Evolutionary conservation across 2,888 invertebrate genomes (phyloP).

Genomic region (Synergus laeviventris): DNA sequence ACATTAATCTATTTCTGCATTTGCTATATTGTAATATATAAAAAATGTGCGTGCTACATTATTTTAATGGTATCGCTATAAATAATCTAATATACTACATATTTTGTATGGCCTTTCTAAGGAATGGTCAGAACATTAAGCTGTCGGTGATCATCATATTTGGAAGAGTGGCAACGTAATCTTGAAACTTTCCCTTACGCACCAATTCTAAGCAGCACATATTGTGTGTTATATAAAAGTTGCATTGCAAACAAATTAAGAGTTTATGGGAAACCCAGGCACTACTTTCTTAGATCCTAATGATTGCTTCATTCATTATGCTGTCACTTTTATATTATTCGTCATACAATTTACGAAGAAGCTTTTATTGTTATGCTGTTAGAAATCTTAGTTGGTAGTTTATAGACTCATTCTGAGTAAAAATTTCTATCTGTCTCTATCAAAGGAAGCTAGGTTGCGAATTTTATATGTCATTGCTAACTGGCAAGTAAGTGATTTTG

Average conservation of each 20-base stretch:
- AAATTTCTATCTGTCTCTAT: conserved; percentile 9
- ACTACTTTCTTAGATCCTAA: neutral
- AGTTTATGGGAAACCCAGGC: neutral
- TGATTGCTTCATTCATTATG: neutral
- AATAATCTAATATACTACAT: conserved; percentile 26
- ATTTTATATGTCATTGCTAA: conserved; percentile 20
- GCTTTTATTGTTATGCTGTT: neutral
- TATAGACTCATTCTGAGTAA: neutral
- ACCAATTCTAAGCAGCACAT: conserved; percentile 6
- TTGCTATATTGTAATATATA: neutral
- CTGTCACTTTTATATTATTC: neutral
- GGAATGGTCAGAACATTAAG: neutral
- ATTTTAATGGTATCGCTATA: conserved; percentile 8
- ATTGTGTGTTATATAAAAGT: conserved; percentile 25
- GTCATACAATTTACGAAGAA: neutral
- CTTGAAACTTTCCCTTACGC: conserved; percentile 22
- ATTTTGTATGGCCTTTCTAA: neutral
- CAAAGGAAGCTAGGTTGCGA: conserved; percentile 20
- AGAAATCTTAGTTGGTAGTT: neutral
- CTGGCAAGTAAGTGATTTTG: conserved; percentile 21
- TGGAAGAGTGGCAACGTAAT: conserved; percentile 18
- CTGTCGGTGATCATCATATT: conserved; percentile 14
- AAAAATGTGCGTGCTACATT: conserved; percentile 16
- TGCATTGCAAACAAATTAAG: neutral
- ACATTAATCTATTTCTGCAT: neutral